A percentile compares a stretch with the other conserved stretches of the same genome.
These are phyloP conservation scores for Diadophis punctatus DNA, from an alignment of 2,113 vertebrate species.

Conservation along the genomic window DNA sequence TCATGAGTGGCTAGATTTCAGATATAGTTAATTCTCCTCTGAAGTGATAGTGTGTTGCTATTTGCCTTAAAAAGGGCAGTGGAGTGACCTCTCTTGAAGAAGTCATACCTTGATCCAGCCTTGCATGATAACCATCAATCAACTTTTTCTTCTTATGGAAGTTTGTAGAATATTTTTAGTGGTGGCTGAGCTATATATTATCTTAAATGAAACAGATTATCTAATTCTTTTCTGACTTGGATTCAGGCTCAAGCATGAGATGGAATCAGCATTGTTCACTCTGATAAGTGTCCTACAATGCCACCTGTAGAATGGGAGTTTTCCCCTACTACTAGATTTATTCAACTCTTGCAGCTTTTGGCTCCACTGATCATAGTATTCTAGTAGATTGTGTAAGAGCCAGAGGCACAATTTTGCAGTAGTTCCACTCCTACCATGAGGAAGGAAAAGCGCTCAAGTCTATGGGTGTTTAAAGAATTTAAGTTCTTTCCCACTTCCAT, in stretches of 20 bases:
- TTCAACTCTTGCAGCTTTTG: neutral
- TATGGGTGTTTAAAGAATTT: neutral
- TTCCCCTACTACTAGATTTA: neutral
- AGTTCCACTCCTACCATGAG: neutral
- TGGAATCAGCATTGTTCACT: neutral
- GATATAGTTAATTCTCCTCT: neutral
- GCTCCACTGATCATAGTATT: neutral
- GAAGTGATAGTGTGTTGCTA: neutral
- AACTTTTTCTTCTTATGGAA: neutral
- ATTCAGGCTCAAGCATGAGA: neutral
- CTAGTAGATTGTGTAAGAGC: neutral
- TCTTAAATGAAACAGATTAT: neutral
- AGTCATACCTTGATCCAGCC: neutral
- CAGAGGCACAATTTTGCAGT: neutral
- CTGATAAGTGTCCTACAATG: neutral
- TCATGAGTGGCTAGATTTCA: neutral
- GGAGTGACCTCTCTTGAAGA: neutral
- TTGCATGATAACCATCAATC: neutral
- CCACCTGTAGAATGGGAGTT: neutral
- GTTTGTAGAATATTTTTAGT: neutral
- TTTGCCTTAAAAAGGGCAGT: neutral
- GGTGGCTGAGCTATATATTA: neutral
- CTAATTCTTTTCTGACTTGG: neutral
- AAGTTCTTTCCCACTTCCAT: neutral
- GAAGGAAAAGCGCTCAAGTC: neutral